Conservation (phyloP, 1,140 invertebrate genomes). For the Conopomorpha cramerella region DNA sequence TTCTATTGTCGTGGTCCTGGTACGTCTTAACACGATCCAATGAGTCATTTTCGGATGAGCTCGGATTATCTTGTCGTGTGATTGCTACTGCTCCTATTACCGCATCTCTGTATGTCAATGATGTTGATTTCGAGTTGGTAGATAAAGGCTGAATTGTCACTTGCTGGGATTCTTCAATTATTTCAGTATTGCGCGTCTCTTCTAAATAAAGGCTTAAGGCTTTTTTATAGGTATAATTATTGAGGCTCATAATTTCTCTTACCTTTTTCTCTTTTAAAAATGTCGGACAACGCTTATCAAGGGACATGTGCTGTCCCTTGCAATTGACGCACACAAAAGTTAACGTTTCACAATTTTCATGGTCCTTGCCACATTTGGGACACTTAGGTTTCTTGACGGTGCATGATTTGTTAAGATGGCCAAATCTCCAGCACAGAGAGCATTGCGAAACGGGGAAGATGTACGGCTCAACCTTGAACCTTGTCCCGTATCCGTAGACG, state of each 20-base stretch:
- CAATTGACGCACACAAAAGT: constrained; percentile 13
- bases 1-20: too few species aligned
- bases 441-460: constrained; percentile 8
- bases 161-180: too few species aligned
- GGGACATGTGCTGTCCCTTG: constrained; percentile 8
- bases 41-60: too few species aligned
- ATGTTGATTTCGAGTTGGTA: not conserved
- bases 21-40: too few species aligned
- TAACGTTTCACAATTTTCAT: constrained; percentile 13
- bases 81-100: too few species aligned
- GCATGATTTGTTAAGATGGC: constrained; percentile 7
- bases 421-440: constrained; percentile 9
- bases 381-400: constrained; percentile 10
- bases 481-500: constrained; percentile 1
- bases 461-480: constrained; percentile 4
- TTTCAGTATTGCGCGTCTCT: too few species aligned
- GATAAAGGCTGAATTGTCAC: not conserved
- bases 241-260: constrained; percentile 9
- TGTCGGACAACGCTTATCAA: constrained; percentile 10
- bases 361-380: constrained; percentile 13
- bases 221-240: constrained; percentile 9
- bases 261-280: constrained; percentile 13
- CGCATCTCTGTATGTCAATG: not conserved
- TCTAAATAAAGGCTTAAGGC: constrained; percentile 4
- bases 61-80: too few species aligned